A percentile compares a stretch with the other conserved stretches of the same genome.
Conservation (phyloP, 2,888 invertebrate genomes). For the Dicyrtoma fusca region DNA sequence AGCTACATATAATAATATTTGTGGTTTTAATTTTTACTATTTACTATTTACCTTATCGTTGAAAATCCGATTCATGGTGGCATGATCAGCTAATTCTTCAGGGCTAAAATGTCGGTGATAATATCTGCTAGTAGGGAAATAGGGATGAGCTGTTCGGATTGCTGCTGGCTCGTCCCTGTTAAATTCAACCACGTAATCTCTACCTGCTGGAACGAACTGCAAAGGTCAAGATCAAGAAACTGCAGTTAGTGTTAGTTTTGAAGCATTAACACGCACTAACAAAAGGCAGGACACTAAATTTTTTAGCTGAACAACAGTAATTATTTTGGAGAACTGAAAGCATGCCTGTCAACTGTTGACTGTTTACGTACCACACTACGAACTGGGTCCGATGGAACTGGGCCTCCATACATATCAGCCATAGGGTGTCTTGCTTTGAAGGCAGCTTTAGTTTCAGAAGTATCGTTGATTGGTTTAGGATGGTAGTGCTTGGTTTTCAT, state of each 20-base stretch:
- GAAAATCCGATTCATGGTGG: constrained; percentile 10
- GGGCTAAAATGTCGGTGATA: constrained; percentile 33
- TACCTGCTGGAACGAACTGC: constrained; percentile 1
- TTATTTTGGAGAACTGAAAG: too few relatives aligned
- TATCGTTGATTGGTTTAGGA: constrained; percentile 35
- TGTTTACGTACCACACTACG: constrained; percentile 40
- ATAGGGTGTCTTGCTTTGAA: constrained; percentile 30
- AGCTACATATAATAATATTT: background rate
- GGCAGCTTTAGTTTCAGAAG: constrained; percentile 30
- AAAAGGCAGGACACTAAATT: too few relatives aligned
- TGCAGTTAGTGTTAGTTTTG: too few relatives aligned
- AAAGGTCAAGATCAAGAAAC: too few relatives aligned
- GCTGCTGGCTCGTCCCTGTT: constrained; percentile 32
- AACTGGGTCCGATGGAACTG: constrained; percentile 14
- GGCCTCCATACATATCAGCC: constrained; percentile 34
- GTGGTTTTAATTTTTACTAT: background rate
- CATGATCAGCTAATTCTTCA: constrained; percentile 25
- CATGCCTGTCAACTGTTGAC: too few relatives aligned
- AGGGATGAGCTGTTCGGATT: constrained; percentile 38
- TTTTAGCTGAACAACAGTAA: too few relatives aligned
- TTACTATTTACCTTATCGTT: constrained; percentile 12
- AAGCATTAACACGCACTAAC: too few relatives aligned
- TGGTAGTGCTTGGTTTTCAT: constrained; percentile 24
- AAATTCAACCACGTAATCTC: constrained; percentile 32
- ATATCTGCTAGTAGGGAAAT: constrained; percentile 18